A percentile compares a stretch with the other conserved stretches of the same genome.
Conservation (phyloP, 2,888 invertebrate genomes). For the Lamellibrachia satsuma region DNA sequence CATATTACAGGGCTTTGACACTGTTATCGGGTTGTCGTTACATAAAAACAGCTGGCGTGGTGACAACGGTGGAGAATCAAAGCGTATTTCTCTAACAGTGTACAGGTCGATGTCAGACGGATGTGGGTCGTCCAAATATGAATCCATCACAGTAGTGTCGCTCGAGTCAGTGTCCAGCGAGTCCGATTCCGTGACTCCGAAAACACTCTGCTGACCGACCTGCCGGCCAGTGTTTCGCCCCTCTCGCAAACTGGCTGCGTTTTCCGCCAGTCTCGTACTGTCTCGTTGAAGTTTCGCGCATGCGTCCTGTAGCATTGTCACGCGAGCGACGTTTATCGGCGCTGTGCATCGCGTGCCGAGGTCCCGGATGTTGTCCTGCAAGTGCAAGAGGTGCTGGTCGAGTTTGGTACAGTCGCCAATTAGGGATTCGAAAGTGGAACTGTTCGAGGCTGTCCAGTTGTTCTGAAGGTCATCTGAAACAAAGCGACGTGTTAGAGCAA, state of each 20-base stretch:
- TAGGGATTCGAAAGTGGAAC: background rate
- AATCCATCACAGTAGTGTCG: background rate
- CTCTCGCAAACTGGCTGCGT: background rate
- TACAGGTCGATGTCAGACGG: background rate
- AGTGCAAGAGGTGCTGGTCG: background rate
- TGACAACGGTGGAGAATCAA: background rate
- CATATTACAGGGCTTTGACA: background rate
- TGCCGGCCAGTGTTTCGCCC: background rate
- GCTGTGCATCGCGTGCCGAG: background rate
- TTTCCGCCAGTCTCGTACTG: background rate
- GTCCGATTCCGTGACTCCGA: background rate
- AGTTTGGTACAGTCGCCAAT: background rate
- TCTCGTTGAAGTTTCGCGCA: background rate
- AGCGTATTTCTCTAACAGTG: background rate
- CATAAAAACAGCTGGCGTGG: background rate
- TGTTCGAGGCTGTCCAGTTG: background rate
- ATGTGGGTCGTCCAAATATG: background rate
- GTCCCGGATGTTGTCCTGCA: constrained; percentile 11
- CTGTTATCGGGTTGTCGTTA: background rate
- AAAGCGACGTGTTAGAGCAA: background rate
- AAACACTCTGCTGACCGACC: background rate
- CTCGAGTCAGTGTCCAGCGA: background rate
- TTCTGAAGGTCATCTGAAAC: background rate
- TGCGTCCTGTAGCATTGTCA: background rate
- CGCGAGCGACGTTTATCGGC: background rate